phyloP scores from a whole-genome alignment of 2,888 invertebrate species.

The Aromia moschata region DNA sequence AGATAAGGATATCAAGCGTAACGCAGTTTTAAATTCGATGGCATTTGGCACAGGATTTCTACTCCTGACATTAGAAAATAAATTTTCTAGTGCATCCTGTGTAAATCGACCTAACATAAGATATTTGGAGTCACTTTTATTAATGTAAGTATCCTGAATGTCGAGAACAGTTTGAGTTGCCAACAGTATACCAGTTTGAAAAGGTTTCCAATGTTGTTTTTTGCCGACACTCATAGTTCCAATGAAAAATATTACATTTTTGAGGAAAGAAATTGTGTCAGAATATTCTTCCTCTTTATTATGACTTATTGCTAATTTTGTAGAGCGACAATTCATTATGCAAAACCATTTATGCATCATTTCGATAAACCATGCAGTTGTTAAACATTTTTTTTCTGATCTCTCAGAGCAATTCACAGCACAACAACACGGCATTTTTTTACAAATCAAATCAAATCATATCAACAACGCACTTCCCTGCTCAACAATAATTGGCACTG shows the following conservation, averaged over 20 bases:
- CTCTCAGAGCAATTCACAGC: too few relatives aligned
- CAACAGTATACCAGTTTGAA: slow-evolving; percentile 21
- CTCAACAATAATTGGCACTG: too few relatives aligned
- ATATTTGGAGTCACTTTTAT: slow-evolving; percentile 14
- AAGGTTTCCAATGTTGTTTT: slow-evolving; percentile 18
- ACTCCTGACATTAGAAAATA: slow-evolving; percentile 15
- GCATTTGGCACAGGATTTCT: slow-evolving; percentile 18
- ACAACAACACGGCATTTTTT: too few relatives aligned
- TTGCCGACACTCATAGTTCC: background rate
- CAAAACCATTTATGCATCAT: slow-evolving; percentile 5
- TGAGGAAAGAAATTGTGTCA: background rate
- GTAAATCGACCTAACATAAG: slow-evolving; percentile 23
- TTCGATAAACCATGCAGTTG: slow-evolving; percentile 9
- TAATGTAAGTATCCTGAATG: slow-evolving; percentile 14
- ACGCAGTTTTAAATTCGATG: slow-evolving; percentile 24
- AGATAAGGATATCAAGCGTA: slow-evolving; percentile 20
- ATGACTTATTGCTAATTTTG: background rate
- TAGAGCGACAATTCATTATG: background rate
- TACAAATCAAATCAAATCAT: too few relatives aligned
- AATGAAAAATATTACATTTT: slow-evolving; percentile 1
- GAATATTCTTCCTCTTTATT: background rate
- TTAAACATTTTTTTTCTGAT: slow-evolving; percentile 12
- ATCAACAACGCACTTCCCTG: too few relatives aligned
- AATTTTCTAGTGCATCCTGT: slow-evolving; percentile 30
- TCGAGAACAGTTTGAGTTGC: slow-evolving; percentile 23